Percentiles rank a stretch among this genome's conserved stretches.
Conservation (phyloP, 37 sponge, comb jelly and placozoan species). For the Agelas oroides region DNA sequence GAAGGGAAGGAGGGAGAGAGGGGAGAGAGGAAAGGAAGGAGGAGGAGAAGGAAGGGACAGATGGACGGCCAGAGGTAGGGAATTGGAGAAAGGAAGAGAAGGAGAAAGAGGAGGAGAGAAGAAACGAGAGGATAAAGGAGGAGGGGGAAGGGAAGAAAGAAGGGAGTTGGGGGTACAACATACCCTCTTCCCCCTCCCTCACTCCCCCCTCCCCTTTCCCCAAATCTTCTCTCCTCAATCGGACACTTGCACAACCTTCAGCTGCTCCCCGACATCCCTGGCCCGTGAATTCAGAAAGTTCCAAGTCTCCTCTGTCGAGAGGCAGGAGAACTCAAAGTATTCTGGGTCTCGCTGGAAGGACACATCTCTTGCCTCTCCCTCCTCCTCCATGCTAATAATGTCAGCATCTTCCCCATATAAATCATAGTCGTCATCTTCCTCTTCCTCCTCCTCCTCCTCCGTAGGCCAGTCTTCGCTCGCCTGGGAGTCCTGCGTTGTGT, state of each 20-base stretch:
- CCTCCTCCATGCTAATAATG: background rate
- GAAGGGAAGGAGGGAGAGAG: slow-evolving; percentile 1
- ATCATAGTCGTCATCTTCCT: slow-evolving; percentile 20
- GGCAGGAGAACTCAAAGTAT: slow-evolving; percentile 49
- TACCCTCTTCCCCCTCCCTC: no score
- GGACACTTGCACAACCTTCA: no score
- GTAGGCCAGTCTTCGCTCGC: slow-evolving; percentile 29
- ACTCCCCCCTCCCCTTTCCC: no score
- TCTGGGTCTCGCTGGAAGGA: slow-evolving; percentile 57
- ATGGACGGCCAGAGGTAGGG: no score
- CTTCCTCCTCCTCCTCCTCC: slow-evolving; percentile 50
- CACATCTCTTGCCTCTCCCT: slow-evolving; percentile 11
- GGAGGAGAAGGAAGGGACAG: no score
- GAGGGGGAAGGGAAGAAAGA: no score
- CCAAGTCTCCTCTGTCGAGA: slow-evolving; percentile 58
- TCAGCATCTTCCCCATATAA: background rate
- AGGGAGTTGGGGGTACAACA: no score
- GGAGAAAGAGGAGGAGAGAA: no score
- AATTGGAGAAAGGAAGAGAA: no score
- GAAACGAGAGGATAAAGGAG: no score
- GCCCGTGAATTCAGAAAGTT: slow-evolving; percentile 35
- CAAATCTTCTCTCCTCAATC: no score
- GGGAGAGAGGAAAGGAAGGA: no score
- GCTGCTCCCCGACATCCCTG: slow-evolving; percentile 17
- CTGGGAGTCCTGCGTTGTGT: background rate